Percentiles rank a stretch among this genome's conserved stretches.
Evolutionary conservation across 1,140 invertebrate genomes (phyloP).

Genomic region (Drosophila nikananu): DNA sequence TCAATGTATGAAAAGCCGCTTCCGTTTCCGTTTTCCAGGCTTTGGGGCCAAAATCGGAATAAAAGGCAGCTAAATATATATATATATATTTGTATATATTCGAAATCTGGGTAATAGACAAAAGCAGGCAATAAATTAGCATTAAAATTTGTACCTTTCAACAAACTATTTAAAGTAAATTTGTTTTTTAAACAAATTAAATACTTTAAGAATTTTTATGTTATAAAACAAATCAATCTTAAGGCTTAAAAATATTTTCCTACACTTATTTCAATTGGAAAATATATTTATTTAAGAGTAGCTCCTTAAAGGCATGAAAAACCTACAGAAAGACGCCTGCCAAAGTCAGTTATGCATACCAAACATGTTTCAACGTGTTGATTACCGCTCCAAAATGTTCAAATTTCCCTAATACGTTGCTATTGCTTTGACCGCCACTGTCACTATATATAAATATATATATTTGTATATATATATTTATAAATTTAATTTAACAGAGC

Average conservation of each 20-base stretch:
- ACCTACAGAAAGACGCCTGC: neutral
- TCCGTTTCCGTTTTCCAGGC: slow-evolving; percentile 30
- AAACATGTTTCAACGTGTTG: neutral
- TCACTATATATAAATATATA: slow-evolving; percentile 38
- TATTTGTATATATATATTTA: slow-evolving; percentile 26
- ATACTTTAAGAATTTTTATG: neutral
- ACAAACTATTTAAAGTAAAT: neutral
- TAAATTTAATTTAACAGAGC: slow-evolving; percentile 4
- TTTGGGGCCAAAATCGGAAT: slow-evolving; percentile 24
- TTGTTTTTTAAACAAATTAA: too few species aligned
- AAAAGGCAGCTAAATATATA: slow-evolving; percentile 15
- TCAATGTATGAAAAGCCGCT: slow-evolving; percentile 69
- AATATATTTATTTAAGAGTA: neutral
- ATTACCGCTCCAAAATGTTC: neutral
- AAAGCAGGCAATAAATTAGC: neutral
- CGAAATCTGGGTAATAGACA: slow-evolving; percentile 14
- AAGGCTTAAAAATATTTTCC: neutral
- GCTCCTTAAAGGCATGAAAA: neutral
- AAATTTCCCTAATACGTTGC: neutral
- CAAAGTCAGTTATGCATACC: neutral
- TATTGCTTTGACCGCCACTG: slow-evolving; percentile 5
- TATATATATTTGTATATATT: neutral
- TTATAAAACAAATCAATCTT: neutral
- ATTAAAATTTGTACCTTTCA: neutral
- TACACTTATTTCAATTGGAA: neutral